These are phyloP conservation scores for Aleiodes alternator DNA, from an alignment of 2,888 invertebrate genomes.

Conservation along the genomic window DNA sequence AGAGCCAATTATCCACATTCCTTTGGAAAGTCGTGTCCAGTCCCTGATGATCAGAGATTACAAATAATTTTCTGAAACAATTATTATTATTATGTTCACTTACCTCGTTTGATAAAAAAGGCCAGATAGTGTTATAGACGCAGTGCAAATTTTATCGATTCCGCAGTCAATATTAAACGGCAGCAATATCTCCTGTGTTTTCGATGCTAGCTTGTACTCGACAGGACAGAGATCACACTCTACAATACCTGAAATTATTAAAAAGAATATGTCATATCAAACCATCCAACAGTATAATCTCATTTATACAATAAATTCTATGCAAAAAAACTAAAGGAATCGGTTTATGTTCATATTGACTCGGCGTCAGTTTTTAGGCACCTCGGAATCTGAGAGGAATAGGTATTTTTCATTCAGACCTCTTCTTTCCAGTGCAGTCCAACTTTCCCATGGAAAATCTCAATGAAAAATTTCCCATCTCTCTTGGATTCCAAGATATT, in stretches of 20 bases:
- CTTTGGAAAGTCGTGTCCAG: not conserved
- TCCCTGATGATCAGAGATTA: not conserved
- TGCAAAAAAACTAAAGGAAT: no score
- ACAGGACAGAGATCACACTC: conserved; percentile 59
- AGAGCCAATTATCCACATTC: conserved; percentile 66
- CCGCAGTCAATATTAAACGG: conserved; percentile 66
- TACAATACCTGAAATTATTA: not conserved
- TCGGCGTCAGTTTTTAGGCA: no score
- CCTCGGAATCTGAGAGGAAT: no score
- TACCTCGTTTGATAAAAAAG: conserved; percentile 31
- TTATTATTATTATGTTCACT: not conserved
- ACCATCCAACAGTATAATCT: no score
- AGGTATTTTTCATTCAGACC: no score
- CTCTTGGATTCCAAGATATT: no score
- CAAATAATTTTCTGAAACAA: not conserved
- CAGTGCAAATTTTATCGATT: conserved; percentile 61
- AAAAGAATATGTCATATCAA: no score
- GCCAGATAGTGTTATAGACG: conserved; percentile 45
- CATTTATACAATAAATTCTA: no score
- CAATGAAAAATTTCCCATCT: not conserved
- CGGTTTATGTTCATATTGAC: no score
- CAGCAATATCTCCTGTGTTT: conserved; percentile 51
- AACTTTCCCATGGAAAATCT: no score
- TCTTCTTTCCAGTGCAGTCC: no score
- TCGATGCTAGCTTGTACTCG: conserved; percentile 54